Evolutionary conservation across 2,797 vertebrate species (phyloP).

Genomic region (Anguilla anguilla): DNA sequence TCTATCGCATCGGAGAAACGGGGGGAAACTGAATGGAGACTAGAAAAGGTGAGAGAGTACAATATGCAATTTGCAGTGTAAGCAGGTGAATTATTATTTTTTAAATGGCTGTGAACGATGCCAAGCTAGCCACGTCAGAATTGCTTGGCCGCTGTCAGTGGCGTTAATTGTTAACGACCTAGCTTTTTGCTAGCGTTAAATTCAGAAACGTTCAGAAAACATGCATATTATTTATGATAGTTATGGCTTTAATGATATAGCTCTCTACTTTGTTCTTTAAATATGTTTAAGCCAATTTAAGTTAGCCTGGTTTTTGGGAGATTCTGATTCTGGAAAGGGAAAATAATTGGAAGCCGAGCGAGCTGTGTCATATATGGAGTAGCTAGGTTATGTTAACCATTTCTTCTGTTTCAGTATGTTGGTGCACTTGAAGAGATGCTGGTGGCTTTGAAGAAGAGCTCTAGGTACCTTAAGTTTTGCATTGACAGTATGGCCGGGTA

Average conservation of each 20-base stretch:
- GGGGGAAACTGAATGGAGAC: conserved; percentile 86
- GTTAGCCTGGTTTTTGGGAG: too few species aligned
- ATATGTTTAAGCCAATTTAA: background rate
- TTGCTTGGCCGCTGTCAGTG: background rate
- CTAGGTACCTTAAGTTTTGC: conserved; percentile 67
- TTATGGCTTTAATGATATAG: background rate
- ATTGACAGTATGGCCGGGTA: background rate
- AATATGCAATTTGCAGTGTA: background rate
- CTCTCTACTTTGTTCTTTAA: background rate
- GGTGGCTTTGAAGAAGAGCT: conserved; percentile 79
- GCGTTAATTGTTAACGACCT: background rate
- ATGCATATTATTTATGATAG: too few species aligned
- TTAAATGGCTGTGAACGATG: background rate
- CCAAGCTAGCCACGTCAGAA: conserved; percentile 10
- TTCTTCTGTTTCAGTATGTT: conserved; percentile 79
- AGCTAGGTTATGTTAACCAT: background rate
- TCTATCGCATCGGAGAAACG: conserved; percentile 87
- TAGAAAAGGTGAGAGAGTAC: conserved; percentile 83
- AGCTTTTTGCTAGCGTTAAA: background rate
- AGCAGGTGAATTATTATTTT: background rate
- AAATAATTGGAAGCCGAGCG: too few species aligned
- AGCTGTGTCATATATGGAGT: too few species aligned
- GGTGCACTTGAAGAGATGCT: conserved; percentile 92
- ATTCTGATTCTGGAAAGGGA: too few species aligned
- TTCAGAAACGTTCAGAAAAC: background rate